Percentiles rank a stretch among this genome's conserved stretches.
Conservation (phyloP, 2,113 vertebrate species). For the Epinephelus fuscoguttatus region DNA sequence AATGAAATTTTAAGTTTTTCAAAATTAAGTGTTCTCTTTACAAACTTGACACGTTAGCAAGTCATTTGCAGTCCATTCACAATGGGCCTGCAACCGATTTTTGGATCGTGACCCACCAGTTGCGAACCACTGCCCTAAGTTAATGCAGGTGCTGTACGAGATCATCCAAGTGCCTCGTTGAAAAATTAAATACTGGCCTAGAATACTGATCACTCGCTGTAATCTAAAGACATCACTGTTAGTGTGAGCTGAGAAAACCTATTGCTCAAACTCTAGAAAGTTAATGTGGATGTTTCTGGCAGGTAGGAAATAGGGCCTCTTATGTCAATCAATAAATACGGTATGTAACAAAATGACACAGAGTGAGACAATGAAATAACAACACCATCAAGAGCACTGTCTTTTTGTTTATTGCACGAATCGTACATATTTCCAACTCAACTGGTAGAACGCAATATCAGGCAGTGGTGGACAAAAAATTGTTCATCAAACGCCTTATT, state of each 20-base stretch:
- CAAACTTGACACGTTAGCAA: too few species aligned
- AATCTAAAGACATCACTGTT: not conserved
- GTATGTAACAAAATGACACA: not conserved
- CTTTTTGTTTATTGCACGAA: constrained; percentile 85
- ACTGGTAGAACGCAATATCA: constrained; percentile 75
- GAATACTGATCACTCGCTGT: not conserved
- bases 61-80: too few species aligned
- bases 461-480: constrained; percentile 70
- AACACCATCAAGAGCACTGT: constrained; percentile 85
- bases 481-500: constrained; percentile 68
- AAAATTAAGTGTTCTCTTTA: too few species aligned
- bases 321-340: not conserved
- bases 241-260: not conserved
- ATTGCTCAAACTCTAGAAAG: not conserved
- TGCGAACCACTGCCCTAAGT: too few species aligned
- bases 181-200: not conserved
- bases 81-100: too few species aligned
- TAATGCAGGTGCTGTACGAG: not conserved
- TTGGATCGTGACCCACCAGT: too few species aligned
- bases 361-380: constrained; percentile 28
- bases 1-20: too few species aligned
- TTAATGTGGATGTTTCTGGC: not conserved
- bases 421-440: constrained; percentile 82
- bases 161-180: not conserved
- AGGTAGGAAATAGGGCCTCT: not conserved